Conservation (phyloP, 2,113 vertebrate genomes). For the Lagopus leucura region DNA sequence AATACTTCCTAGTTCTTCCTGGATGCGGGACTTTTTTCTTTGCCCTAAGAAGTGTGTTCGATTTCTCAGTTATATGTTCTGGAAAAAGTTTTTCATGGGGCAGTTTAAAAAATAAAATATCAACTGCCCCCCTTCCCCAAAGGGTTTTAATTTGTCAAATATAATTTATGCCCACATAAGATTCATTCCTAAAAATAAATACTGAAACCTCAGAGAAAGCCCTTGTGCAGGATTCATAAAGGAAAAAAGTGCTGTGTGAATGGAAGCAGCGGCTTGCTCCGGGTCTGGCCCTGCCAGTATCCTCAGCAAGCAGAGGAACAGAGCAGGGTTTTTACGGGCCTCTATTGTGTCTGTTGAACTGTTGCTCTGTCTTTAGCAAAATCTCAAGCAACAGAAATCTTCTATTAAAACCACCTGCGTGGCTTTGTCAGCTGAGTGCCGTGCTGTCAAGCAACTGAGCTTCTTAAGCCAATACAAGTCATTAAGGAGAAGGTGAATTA, state of each 20-base stretch:
- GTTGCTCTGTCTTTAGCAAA: slow-evolving; percentile 80
- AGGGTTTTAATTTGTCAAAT: slow-evolving; percentile 73
- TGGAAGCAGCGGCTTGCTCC: slow-evolving; percentile 46
- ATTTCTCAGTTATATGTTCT: slow-evolving; percentile 32
- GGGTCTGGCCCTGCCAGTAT: slow-evolving; percentile 54
- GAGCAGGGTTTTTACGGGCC: slow-evolving; percentile 72
- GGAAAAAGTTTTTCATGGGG: slow-evolving; percentile 62
- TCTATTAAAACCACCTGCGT: slow-evolving; percentile 87
- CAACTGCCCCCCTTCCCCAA: not conserved
- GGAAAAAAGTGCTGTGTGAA: slow-evolving; percentile 36
- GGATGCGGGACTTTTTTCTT: not conserved
- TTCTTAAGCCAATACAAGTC: slow-evolving; percentile 86
- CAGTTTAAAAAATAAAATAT: not conserved
- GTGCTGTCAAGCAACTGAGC: slow-evolving; percentile 76
- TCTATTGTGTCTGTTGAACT: slow-evolving; percentile 84
- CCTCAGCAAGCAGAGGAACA: slow-evolving; percentile 51
- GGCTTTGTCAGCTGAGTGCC: slow-evolving; percentile 79
- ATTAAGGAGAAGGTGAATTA: slow-evolving; percentile 81
- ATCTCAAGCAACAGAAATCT: slow-evolving; percentile 74
- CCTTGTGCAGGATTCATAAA: slow-evolving; percentile 51
- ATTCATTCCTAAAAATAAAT: slow-evolving; percentile 78
- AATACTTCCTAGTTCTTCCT: not conserved
- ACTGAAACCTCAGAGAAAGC: slow-evolving; percentile 72
- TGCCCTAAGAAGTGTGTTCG: not conserved
- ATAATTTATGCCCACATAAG: slow-evolving; percentile 76